Evolutionary conservation across 2,888 invertebrate species (phyloP).

Genomic region (Oscheius myriophilus): DNA sequence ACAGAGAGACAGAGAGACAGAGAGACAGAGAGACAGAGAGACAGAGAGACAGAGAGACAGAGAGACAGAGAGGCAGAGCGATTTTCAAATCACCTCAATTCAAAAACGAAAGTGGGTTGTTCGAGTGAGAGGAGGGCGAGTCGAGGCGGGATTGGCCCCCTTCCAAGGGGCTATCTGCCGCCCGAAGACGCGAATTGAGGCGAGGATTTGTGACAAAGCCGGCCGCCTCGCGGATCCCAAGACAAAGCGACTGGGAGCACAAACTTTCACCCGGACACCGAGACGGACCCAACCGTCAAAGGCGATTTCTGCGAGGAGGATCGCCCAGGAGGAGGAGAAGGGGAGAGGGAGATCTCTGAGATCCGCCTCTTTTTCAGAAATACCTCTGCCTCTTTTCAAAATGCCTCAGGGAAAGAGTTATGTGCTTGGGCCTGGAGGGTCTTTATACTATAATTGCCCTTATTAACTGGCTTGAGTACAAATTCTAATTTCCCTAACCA

Average conservation of each 20-base stretch:
- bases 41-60: slow-evolving; percentile 2
- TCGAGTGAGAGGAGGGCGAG: slow-evolving; percentile 3
- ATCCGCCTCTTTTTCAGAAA: neutral
- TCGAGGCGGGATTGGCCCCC: slow-evolving; percentile 5
- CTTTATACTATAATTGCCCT: too few relatives aligned
- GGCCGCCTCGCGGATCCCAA: slow-evolving; percentile 4
- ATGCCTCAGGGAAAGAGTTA: too few relatives aligned
- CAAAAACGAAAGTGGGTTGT: neutral
- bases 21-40: neutral
- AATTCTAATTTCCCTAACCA: too few relatives aligned
- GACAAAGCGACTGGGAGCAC: slow-evolving; percentile 6
- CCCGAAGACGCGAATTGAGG: slow-evolving; percentile 23
- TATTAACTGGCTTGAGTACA: too few relatives aligned
- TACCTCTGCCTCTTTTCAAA: too few relatives aligned
- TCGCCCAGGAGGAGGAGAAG: neutral
- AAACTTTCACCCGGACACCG: slow-evolving; percentile 20
- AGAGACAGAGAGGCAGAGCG: neutral
- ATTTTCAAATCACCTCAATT: too few relatives aligned
- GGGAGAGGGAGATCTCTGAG: neutral
- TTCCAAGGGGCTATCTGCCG: slow-evolving; percentile 14
- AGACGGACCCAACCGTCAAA: slow-evolving; percentile 1
- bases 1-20: neutral
- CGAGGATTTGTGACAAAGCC: slow-evolving; percentile 30
- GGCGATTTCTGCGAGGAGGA: neutral
- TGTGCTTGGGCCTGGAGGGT: too few relatives aligned